These are phyloP conservation scores for Colaptes auratus DNA, from an alignment of 2,113 vertebrate genomes.

Conservation along the genomic window DNA sequence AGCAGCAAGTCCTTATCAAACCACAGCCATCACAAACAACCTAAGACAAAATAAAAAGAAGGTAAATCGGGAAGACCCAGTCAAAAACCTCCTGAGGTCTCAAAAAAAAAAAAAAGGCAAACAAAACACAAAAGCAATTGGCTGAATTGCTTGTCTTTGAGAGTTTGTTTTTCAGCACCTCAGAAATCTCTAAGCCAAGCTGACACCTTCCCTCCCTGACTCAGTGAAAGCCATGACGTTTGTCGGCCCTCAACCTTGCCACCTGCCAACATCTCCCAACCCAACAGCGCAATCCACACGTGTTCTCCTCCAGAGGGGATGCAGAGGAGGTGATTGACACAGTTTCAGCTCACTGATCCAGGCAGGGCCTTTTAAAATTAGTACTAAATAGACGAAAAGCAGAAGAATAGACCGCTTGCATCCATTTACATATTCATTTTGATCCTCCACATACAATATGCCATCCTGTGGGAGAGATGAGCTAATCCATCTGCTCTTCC, in stretches of 20 bases:
- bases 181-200: background rate
- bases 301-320: background rate
- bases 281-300: background rate
- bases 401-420: background rate
- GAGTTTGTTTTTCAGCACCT: background rate
- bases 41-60: background rate
- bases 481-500: conserved; percentile 22
- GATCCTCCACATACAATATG: conserved; percentile 8
- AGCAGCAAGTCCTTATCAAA: background rate
- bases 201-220: background rate
- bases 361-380: conserved; percentile 8
- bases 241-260: accelerated
- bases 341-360: conserved; percentile 29
- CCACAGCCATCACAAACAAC: background rate
- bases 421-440: conserved; percentile 15
- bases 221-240: background rate
- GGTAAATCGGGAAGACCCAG: background rate
- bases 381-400: background rate
- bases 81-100: background rate
- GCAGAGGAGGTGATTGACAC: conserved; percentile 55
- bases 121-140: background rate
- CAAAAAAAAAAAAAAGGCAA: too few relatives aligned
- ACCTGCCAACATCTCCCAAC: accelerated
- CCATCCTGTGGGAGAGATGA: conserved; percentile 43
- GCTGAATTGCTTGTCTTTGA: background rate